Base-by-base conservation (phyloP, 2,797 vertebrate genomes). In the Rhinichthys osculus region DNA sequence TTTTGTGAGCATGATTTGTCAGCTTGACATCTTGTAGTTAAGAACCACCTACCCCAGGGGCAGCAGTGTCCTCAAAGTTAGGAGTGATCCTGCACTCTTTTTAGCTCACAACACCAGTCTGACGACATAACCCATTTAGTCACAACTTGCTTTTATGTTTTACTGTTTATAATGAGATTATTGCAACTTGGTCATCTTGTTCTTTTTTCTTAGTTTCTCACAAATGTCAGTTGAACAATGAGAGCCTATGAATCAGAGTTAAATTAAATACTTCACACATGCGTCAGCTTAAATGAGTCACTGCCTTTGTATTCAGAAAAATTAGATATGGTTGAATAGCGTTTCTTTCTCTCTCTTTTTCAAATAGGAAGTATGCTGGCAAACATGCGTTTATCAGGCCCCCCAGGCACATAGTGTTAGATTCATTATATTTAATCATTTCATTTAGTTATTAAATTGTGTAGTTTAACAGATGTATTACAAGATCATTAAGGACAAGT, bases 91-190 rank as follows among this genome's bases (percentile, higher is more conserved):
- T 71, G 23, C 6, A 4, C 5, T 67, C 10, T 76, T 23, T 66
- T 64, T 17, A 4, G 64, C 50, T 35, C 5, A n/a, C 21, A 8
- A 35, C 27, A 78, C 74, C 76, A 85, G 76, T 85, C 38, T 57
- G 40, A 71, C 76, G 35, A 67, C 83, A 85, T 71, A 70, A 42
- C n/a, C 21, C 4, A 54, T 78, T 85, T 9, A 77, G 76, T 85
- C 66, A 10, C 33, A 78, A 70, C 77, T 79, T 80, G 84, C 76
- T 80, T 71, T 62, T 6, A 72, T 38, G 38, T 42, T 23, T 27
- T 17, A 47, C 74, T 19, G 14, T 85, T 59, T 62, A 11, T 19
- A 47, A 71, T 38, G 67, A 44, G 27, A 13, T 80, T 38, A 27
- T 70, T 78, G 13, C 7, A 47, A 70, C 66, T 79, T 85, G 54